These are phyloP conservation scores for Lineus longissimus DNA, from an alignment of 1,140 invertebrate genomes.

Conservation along the genomic window DNA sequence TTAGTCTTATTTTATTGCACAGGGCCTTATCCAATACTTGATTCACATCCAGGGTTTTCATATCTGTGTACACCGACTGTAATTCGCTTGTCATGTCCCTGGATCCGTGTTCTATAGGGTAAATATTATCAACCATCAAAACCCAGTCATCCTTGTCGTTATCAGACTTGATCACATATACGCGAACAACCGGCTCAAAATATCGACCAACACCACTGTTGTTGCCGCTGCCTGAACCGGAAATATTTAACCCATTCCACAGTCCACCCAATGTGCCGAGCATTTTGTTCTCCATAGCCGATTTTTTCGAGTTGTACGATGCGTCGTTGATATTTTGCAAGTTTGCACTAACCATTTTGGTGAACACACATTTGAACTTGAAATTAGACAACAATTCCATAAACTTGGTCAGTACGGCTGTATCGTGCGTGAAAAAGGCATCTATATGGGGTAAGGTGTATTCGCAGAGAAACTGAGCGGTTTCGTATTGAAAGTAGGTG, in stretches of 20 bases:
- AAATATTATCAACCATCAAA: constrained; percentile 2
- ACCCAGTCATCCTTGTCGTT: constrained; percentile 7
- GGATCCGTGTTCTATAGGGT: neutral
- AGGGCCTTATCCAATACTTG: constrained; percentile 1
- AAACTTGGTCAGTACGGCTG: constrained; percentile 1
- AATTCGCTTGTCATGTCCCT: neutral
- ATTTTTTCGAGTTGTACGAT: constrained; percentile 1
- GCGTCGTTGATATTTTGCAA: constrained; percentile 6
- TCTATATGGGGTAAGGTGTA: constrained; percentile 4
- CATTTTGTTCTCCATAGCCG: too few relatives aligned
- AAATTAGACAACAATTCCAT: constrained; percentile 5
- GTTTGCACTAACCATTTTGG: neutral
- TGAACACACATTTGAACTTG: constrained; percentile 7
- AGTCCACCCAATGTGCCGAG: constrained; percentile 1
- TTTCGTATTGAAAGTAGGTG: constrained; percentile 9
- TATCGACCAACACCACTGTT: neutral
- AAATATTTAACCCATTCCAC: neutral
- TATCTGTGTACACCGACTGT: neutral
- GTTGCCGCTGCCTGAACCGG: neutral
- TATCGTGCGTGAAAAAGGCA: constrained; percentile 4
- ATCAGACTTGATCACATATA: constrained; percentile 2
- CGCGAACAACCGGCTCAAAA: constrained; percentile 8
- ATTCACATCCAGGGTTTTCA: constrained; percentile 6
- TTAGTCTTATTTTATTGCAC: constrained; percentile 2
- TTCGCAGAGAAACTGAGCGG: neutral